Evolutionary conservation across 2,888 invertebrate species (phyloP), one percentile per base, ranked within the genome.

Genomic region (Melipona beecheii): DNA sequence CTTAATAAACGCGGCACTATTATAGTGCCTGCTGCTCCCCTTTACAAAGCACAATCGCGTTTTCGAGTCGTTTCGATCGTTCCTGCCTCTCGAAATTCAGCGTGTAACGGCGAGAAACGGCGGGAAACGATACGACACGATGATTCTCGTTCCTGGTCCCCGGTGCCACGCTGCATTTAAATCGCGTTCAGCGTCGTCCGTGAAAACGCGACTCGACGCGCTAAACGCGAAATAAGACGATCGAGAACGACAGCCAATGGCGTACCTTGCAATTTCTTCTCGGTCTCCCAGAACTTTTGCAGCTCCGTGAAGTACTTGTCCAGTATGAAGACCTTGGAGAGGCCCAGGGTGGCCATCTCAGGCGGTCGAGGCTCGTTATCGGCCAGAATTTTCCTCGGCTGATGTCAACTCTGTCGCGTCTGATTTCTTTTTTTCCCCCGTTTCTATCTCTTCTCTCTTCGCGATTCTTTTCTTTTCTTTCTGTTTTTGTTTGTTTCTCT

Each of bases 291-390:
- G 96, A 98, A 98, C 96, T 98, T 98, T 95, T 98, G 98, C 95
- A 99, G 96, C 95, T 98, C 98, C 91, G 98, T 98, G 95, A 98
- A 98, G 95, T 98, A 98, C 95, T 98, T 98, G 97, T 98, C 98
- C 96, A 98, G 97, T 95, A 98, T 98, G 96, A 98, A 98, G 95
- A 98, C 98, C 96, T 98, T 98, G 95, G 98, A 98, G 93, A 98
- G 97, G 96, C 98, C 98, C 96, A 98, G 96, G 95, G 98, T 98
- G 96, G 98, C 98, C 98, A 98, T 98, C 95, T 95, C 95, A 94
- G 90, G 86, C 84, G 84, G 78, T 90, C 86, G 86, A 58, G 82
- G 81, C 89, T 89, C 86, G 77, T 86, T 86, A 72, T 89, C 88
- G 86, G 85, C 87, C 86, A 90, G 89, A 88, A 90, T 91, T 90